Conservation (phyloP, 1,140 invertebrate genomes). For the Heliconius nattereri region DNA sequence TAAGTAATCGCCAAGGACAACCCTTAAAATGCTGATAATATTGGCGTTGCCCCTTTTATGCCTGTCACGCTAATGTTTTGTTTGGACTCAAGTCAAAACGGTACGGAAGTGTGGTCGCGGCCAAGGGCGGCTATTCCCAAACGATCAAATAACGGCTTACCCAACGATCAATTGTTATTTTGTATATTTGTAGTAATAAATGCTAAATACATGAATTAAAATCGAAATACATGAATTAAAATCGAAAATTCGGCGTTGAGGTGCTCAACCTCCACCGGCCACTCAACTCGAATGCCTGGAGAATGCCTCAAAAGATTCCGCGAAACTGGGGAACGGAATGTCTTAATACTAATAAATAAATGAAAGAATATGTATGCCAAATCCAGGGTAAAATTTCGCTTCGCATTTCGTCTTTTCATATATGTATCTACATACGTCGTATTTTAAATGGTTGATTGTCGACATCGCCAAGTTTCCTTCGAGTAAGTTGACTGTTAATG, state of each 20-base stretch:
- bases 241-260: no score
- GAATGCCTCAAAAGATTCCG: no score
- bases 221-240: neutral
- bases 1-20: neutral
- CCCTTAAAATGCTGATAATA: neutral
- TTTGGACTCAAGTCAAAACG: slow-evolving; percentile 56
- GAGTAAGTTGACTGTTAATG: no score
- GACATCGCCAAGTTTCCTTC: no score
- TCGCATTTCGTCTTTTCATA: no score
- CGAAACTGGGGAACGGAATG: no score
- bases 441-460: no score
- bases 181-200: neutral
- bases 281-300: no score
- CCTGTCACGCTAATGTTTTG: slow-evolving; percentile 40
- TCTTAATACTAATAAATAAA: neutral
- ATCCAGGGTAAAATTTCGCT: no score
- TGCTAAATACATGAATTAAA: neutral
- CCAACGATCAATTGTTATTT: neutral
- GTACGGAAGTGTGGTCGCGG: slow-evolving; percentile 45
- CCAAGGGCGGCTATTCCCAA: slow-evolving; percentile 54
- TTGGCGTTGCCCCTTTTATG: slow-evolving; percentile 17
- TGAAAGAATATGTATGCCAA: neutral
- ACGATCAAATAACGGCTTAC: slow-evolving; percentile 28
- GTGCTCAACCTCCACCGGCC: no score
- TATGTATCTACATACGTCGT: no score